A percentile compares a stretch with the other conserved stretches of the same genome.
Evolutionary conservation across 2,888 invertebrate species (phyloP).

Genomic region (Lysandra bellargus): DNA sequence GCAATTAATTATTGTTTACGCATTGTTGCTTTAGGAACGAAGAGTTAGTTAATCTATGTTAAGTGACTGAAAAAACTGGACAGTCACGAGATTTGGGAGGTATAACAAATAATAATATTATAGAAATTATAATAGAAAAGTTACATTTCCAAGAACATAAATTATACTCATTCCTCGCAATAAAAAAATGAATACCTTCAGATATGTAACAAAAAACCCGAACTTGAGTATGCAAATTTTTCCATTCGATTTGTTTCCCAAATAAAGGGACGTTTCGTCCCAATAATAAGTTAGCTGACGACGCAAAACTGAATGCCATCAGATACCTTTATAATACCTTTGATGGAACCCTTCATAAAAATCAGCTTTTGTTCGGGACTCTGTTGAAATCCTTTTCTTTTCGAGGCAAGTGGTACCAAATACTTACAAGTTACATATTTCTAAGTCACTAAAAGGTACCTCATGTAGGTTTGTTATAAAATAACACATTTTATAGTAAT

Average conservation of each 20-base stretch:
- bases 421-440: no score
- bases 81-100: no score
- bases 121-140: background rate
- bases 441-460: no score
- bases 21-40: no score
- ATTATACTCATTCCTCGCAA: background rate
- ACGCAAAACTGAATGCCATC: constrained; percentile 24
- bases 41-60: no score
- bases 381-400: background rate
- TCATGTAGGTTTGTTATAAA: no score
- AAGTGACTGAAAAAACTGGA: no score
- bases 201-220: background rate
- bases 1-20: no score
- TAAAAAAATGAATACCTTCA: background rate
- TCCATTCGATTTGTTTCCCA: constrained; percentile 20
- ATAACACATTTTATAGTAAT: no score
- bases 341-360: constrained; percentile 23
- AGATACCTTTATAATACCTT: constrained; percentile 36
- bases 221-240: constrained; percentile 16
- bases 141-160: background rate
- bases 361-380: background rate
- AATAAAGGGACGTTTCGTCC: constrained; percentile 30
- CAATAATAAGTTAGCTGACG: constrained; percentile 32
- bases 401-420: no score
- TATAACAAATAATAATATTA: no score